Conservation (phyloP, 2,113 vertebrate species). For the Semicossyphus pulcher region DNA sequence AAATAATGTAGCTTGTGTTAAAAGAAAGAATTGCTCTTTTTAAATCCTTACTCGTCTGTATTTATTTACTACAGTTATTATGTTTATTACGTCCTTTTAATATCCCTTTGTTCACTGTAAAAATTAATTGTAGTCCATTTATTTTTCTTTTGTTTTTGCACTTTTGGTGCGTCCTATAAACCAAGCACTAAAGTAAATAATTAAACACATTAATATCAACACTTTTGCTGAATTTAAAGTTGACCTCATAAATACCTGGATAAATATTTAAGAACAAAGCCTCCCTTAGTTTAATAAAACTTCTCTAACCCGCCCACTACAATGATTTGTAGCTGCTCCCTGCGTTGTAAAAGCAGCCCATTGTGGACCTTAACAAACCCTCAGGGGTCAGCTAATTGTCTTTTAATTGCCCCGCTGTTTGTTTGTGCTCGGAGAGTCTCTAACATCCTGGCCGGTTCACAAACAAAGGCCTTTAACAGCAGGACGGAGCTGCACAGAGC, state of each 20-base stretch:
- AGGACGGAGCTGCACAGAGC: constrained; percentile 39
- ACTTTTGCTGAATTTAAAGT: too few relatives aligned
- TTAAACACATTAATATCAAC: neutral
- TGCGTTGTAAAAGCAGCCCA: constrained; percentile 33
- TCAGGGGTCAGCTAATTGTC: constrained; percentile 67
- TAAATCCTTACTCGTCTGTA: neutral
- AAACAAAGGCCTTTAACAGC: constrained; percentile 70
- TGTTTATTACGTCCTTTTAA: neutral
- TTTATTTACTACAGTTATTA: neutral
- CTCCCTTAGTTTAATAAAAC: neutral
- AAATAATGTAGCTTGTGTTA: constrained; percentile 9
- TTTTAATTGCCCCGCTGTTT: constrained; percentile 66
- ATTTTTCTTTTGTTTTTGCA: too few relatives aligned
- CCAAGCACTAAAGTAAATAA: neutral
- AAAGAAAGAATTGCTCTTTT: neutral
- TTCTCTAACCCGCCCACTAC: neutral
- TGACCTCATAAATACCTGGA: neutral
- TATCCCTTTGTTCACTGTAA: neutral
- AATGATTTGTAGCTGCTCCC: neutral
- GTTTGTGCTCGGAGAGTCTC: constrained; percentile 60
- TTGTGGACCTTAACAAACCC: constrained; percentile 54
- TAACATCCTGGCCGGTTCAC: constrained; percentile 56
- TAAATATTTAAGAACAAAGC: neutral
- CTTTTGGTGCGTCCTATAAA: too few relatives aligned
- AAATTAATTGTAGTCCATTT: too few relatives aligned